Conservation (phyloP, 2,888 invertebrate species). For the Hirtodrosophila alboralis region DNA sequence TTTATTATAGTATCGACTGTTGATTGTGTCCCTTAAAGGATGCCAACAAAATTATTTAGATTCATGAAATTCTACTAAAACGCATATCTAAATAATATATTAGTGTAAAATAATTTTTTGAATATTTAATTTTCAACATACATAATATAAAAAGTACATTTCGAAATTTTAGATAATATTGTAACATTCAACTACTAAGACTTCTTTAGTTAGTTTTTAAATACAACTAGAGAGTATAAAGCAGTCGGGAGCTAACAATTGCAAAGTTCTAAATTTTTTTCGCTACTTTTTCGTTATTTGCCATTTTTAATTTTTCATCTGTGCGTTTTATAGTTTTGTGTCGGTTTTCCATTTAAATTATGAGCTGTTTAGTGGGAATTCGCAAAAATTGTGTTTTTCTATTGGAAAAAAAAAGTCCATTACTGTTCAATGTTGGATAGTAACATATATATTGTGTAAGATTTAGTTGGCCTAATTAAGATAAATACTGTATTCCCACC, state of each 20-base stretch:
- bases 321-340: slow-evolving; percentile 28
- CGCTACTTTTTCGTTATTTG: slow-evolving; percentile 15
- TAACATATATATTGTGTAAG: slow-evolving; percentile 12
- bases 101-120: too few relatives aligned
- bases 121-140: too few relatives aligned
- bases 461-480: neutral
- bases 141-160: too few relatives aligned
- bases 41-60: too few relatives aligned
- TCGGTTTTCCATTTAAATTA: slow-evolving; percentile 24
- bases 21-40: too few relatives aligned
- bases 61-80: too few relatives aligned
- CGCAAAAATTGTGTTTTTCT: slow-evolving; percentile 3
- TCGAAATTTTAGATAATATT: too few relatives aligned
- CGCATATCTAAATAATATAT: too few relatives aligned
- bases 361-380: slow-evolving; percentile 32
- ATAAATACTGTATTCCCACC: neutral
- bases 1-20: too few relatives aligned
- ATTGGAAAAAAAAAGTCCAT: neutral
- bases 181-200: too few relatives aligned
- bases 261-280: neutral
- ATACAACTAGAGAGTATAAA: neutral
- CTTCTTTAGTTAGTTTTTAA: too few relatives aligned
- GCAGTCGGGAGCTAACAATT: neutral
- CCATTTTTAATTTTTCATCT: slow-evolving; percentile 28
- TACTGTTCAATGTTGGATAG: slow-evolving; percentile 1